Conservation (phyloP, 2,888 invertebrate genomes). For the Microctonus brassicae region DNA sequence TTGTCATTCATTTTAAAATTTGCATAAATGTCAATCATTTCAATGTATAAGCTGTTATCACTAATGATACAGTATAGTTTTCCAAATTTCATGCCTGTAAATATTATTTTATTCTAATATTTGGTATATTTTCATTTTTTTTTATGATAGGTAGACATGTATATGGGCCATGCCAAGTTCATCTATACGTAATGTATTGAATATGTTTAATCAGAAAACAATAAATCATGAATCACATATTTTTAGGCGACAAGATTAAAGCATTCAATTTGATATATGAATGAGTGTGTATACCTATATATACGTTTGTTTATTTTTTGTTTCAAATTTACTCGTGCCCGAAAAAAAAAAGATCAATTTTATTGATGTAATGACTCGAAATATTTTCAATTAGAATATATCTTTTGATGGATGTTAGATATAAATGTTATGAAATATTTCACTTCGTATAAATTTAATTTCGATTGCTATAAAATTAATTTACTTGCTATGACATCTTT, state of each 20-base stretch:
- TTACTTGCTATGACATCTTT: too few species aligned
- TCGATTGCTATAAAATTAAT: too few species aligned
- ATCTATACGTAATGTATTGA: constrained; percentile 14
- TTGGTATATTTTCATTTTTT: neutral
- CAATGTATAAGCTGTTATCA: constrained; percentile 8
- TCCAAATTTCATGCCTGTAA: neutral
- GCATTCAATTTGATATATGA: neutral
- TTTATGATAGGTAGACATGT: constrained; percentile 16
- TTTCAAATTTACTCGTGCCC: neutral
- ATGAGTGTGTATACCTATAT: neutral
- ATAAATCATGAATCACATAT: neutral
- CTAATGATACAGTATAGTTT: constrained; percentile 19
- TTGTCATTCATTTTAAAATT: constrained; percentile 14
- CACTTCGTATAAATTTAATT: neutral
- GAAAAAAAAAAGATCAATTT: constrained; percentile 62
- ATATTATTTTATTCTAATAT: neutral
- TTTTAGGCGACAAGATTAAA: constrained; percentile 24
- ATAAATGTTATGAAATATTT: neutral
- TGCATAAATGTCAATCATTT: constrained; percentile 7
- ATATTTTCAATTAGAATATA: constrained; percentile 78
- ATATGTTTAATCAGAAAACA: neutral
- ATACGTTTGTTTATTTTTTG: neutral
- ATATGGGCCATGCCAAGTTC: constrained; percentile 36
- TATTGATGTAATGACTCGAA: constrained; percentile 83
- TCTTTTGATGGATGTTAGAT: constrained; percentile 52